Conservation (phyloP, 1,140 invertebrate genomes). For the Halesus radiatus region DNA sequence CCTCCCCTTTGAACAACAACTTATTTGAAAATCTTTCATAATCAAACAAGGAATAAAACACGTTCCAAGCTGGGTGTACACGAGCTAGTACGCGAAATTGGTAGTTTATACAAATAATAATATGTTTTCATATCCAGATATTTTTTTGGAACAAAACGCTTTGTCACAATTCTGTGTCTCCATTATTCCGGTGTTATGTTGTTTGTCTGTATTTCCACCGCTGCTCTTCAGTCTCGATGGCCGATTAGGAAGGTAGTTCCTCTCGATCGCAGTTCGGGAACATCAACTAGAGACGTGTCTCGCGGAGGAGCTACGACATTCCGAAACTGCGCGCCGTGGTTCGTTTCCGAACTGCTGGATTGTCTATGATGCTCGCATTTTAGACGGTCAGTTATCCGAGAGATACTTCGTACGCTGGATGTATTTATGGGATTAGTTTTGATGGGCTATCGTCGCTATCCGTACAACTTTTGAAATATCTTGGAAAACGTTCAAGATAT, state of each 20-base stretch:
- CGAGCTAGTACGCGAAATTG: too few species aligned
- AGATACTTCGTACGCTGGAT: too few species aligned
- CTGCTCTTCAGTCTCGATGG: background rate
- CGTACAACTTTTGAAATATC: too few species aligned
- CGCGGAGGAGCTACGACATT: background rate
- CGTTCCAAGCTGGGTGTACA: too few species aligned
- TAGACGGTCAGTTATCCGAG: conserved; percentile 11
- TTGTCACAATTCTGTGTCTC: background rate
- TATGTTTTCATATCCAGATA: too few species aligned
- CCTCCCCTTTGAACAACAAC: too few species aligned
- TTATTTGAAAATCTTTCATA: too few species aligned
- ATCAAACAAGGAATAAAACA: too few species aligned
- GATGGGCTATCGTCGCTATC: too few species aligned
- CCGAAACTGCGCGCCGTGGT: background rate
- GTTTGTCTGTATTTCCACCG: background rate
- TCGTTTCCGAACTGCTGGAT: conserved; percentile 3
- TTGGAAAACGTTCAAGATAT: too few species aligned
- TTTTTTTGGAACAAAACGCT: background rate
- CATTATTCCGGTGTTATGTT: background rate
- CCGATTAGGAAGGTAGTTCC: background rate
- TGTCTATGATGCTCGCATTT: background rate
- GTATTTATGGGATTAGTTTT: too few species aligned
- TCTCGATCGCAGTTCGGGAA: conserved; percentile 6
- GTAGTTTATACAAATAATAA: too few species aligned
- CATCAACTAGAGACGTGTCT: conserved; percentile 27